Percentiles rank a stretch among this genome's conserved stretches.
These are phyloP conservation scores for Agriotes lineatus DNA, from an alignment of 2,888 invertebrate genomes.

Conservation along the genomic window DNA sequence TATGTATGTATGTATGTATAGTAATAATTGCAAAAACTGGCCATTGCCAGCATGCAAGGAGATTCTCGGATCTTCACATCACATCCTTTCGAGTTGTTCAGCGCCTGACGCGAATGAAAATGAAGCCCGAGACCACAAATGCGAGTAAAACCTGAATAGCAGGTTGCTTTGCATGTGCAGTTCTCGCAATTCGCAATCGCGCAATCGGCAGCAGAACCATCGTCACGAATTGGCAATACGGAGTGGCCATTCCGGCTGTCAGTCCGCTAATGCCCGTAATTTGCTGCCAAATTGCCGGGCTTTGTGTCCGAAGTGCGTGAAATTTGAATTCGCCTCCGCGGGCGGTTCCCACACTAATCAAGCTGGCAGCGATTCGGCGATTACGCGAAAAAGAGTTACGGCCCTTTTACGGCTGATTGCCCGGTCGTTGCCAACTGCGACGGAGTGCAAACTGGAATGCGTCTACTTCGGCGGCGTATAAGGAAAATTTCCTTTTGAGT, in stretches of 20 bases:
- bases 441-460: too few relatives aligned
- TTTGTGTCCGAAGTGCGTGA: constrained; percentile 2
- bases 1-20: too few relatives aligned
- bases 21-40: too few relatives aligned
- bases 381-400: too few relatives aligned
- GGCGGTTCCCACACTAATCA: too few relatives aligned
- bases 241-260: constrained; percentile 21
- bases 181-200: constrained; percentile 20
- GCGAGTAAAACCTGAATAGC: constrained; percentile 7
- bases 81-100: neutral
- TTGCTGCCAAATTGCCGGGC: neutral
- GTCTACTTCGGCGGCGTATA: too few relatives aligned
- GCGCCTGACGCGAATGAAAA: neutral
- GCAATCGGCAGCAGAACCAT: constrained; percentile 19
- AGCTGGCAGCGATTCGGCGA: too few relatives aligned
- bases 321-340: constrained; percentile 7
- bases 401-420: too few relatives aligned
- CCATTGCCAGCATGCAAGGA: too few relatives aligned
- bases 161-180: constrained; percentile 3
- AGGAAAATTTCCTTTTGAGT: too few relatives aligned
- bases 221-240: constrained; percentile 30
- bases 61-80: too few relatives aligned
- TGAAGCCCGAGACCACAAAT: neutral
- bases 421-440: too few relatives aligned
- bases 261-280: constrained; percentile 23